Percentiles rank a stretch among this genome's conserved stretches.
phyloP scores from a whole-genome alignment of 2,888 invertebrate genomes.

The Nomada flava region DNA sequence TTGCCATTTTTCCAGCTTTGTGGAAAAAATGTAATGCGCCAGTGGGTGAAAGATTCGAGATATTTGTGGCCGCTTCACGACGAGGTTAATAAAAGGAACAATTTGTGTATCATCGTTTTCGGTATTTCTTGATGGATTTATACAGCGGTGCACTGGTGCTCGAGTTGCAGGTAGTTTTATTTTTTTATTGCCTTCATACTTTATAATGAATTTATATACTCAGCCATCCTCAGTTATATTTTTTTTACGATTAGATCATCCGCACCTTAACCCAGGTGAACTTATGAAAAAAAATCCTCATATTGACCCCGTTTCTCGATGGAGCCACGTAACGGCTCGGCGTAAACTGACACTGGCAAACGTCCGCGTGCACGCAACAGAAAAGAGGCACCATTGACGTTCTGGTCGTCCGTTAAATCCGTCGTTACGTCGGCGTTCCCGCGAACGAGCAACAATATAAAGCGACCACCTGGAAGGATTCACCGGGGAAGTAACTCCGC shows the following conservation, averaged over 20 bases:
- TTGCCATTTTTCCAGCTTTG: too few relatives aligned
- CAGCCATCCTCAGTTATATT: not conserved
- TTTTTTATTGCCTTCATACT: too few relatives aligned
- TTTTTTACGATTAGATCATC: not conserved
- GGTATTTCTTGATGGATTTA: too few relatives aligned
- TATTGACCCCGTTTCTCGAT: not conserved
- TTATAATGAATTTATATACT: too few relatives aligned
- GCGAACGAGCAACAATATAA: constrained; percentile 38
- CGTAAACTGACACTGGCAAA: constrained; percentile 34
- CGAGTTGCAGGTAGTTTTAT: too few relatives aligned
- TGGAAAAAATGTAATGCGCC: too few relatives aligned
- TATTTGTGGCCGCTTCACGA: too few relatives aligned
- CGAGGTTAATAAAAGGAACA: too few relatives aligned
- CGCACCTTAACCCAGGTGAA: not conserved
- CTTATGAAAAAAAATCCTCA: not conserved
- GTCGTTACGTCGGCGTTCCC: constrained; percentile 27
- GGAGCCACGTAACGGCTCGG: constrained; percentile 26
- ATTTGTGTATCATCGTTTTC: too few relatives aligned
- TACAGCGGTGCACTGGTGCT: too few relatives aligned
- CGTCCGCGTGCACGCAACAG: constrained; percentile 18
- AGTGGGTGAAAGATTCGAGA: too few relatives aligned
- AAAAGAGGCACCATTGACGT: not conserved
- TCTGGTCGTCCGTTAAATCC: constrained; percentile 46
- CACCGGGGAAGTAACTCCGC: constrained; percentile 11
- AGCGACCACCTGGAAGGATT: constrained; percentile 1